Evolutionary conservation across 2,113 vertebrate species (phyloP), one percentile per base, ranked within the genome.

Genomic region (Suricata suricatta): DNA sequence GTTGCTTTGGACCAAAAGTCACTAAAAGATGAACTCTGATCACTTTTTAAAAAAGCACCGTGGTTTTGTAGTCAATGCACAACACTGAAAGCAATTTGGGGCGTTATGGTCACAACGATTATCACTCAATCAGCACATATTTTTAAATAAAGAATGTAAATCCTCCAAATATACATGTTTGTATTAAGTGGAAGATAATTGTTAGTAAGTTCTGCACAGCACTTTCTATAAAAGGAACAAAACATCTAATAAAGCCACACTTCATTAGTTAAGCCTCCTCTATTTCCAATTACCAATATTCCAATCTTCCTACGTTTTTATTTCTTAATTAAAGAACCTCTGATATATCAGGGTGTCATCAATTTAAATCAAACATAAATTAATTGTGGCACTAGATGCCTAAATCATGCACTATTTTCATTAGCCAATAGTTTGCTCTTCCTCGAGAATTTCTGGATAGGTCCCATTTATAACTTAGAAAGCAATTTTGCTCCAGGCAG

Each of bases 231-330:
- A 96, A 97, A 82, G 66, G 92, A 94, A 98, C 95, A 92, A 97
- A 93, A 94, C 77, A 95, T 96, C 97, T 98, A 98, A 98, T 93
- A 94, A 98, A 98, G 93, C 88, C 85, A 98, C 89, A 97, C 97
- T 98, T 95, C 95, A 97, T 98, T 98, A 98, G 88, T 95, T 93
- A 98, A 98, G 96, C 54, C 96, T 97, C 88, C 97, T 97, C 76
- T 97, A 68, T 97, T 98, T 98, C 95, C 95, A 98, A 11, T 88
- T 98, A 98, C 52, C 93, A 93, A 95, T 97, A 96, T 83, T 66
- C 74, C 8, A 25, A 80, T 97, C 97, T 80, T 91, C 71, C 35
- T 93, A 95, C 31, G 38, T 77, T 97, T 60, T 66, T 98, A 80
- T 96, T 97, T 97, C 93, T 98, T 97, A 96, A 97, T 92, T 97